phyloP scores from a whole-genome alignment of 2,888 invertebrate genomes.

The Miltochrista miniata region DNA sequence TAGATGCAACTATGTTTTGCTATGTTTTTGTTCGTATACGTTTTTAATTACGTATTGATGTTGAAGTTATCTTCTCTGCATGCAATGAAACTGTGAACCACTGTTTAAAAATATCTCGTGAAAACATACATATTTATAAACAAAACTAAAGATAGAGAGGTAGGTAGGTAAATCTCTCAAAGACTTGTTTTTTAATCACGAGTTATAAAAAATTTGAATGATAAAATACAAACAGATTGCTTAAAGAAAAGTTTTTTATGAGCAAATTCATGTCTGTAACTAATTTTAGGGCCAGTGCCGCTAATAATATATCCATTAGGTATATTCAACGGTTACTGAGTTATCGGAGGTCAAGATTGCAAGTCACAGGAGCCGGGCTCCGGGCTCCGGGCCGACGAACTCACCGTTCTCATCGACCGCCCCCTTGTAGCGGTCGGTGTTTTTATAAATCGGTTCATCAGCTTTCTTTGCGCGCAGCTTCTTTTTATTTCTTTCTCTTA shows the following conservation, averaged over 20 bases:
- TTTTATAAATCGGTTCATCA: background rate
- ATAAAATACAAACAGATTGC: too few relatives aligned
- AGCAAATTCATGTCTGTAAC: slow-evolving; percentile 2
- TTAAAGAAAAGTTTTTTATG: too few relatives aligned
- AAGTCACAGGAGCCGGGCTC: slow-evolving; percentile 12
- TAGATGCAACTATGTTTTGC: too few relatives aligned
- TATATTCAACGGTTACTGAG: slow-evolving; percentile 41
- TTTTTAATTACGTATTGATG: background rate
- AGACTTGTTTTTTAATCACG: background rate
- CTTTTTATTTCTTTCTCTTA: too few relatives aligned
- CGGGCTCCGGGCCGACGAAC: slow-evolving; percentile 44
- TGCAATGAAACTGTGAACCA: background rate
- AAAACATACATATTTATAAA: background rate
- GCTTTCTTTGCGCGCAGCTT: too few relatives aligned
- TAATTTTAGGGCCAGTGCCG: slow-evolving; percentile 11
- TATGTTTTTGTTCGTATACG: too few relatives aligned
- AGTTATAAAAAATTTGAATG: too few relatives aligned
- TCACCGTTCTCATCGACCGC: slow-evolving; percentile 16
- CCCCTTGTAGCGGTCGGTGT: background rate
- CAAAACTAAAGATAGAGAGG: background rate
- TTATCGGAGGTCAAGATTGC: slow-evolving; percentile 58
- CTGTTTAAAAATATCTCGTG: background rate
- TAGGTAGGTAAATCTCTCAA: too few relatives aligned
- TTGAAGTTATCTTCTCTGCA: background rate
- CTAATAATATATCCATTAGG: slow-evolving; percentile 27